Evolutionary conservation across 2,888 invertebrate species (phyloP).

Genomic region (Acronicta psi): DNA sequence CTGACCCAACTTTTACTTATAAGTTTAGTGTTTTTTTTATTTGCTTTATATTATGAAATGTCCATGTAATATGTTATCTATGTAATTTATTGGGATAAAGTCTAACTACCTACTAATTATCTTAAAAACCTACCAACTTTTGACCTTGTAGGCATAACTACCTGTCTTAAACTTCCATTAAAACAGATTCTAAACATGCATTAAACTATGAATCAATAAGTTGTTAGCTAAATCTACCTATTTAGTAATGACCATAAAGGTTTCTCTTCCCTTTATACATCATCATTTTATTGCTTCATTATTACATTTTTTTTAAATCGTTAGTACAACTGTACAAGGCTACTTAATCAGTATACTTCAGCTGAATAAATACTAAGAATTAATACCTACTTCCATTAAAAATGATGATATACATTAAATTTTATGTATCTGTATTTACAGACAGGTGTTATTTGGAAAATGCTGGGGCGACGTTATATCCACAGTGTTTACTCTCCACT

Average conservation of each 20-base stretch:
- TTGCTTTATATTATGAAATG: too few species aligned
- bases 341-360: constrained; percentile 1
- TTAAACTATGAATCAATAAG: too few species aligned
- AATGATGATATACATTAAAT: neutral
- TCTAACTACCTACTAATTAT: too few species aligned
- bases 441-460: constrained; percentile 96
- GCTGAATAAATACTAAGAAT: constrained; percentile 16
- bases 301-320: too few species aligned
- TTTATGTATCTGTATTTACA: constrained; percentile 68
- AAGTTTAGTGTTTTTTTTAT: too few species aligned
- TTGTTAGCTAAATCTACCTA: neutral
- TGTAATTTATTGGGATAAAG: too few species aligned
- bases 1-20: too few species aligned
- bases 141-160: too few species aligned
- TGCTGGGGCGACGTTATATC: constrained; percentile 95
- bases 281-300: constrained; percentile 3
- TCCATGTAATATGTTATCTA: too few species aligned
- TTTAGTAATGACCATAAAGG: constrained; percentile 6
- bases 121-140: too few species aligned
- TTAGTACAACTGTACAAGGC: neutral
- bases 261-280: constrained; percentile 46
- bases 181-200: too few species aligned
- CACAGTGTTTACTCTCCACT: constrained; percentile 92
- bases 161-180: too few species aligned
- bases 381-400: neutral